Evolutionary conservation across 2,888 invertebrate genomes (phyloP).

Genomic region (Lepidochitona cinerea): DNA sequence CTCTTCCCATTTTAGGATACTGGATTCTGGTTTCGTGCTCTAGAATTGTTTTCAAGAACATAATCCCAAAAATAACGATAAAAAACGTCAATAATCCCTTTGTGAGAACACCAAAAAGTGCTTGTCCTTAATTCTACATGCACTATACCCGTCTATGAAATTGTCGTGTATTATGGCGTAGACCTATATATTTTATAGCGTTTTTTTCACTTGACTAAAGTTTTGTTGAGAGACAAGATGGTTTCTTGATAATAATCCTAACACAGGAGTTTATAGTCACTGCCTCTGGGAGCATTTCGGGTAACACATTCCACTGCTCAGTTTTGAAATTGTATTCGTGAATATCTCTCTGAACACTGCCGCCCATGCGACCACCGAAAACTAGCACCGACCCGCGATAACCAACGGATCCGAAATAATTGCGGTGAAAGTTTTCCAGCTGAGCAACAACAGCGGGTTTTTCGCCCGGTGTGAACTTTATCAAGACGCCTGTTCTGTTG

Average conservation of each 20-base stretch:
- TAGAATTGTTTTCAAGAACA: too few species aligned
- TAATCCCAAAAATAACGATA: too few species aligned
- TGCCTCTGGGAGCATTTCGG: background rate
- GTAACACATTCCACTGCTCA: conserved; percentile 12
- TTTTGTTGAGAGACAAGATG: background rate
- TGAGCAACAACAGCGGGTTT: background rate
- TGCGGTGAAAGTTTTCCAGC: background rate
- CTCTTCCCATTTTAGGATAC: too few species aligned
- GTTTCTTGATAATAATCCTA: background rate
- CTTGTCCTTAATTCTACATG: too few species aligned
- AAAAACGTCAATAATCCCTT: too few species aligned
- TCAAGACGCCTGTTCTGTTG: conserved; percentile 50
- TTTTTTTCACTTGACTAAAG: background rate
- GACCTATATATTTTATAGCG: too few species aligned
- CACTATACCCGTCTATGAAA: too few species aligned
- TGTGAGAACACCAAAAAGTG: too few species aligned
- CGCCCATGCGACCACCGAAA: conserved; percentile 3
- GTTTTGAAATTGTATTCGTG: conserved; percentile 10
- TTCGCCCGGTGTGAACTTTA: conserved; percentile 30
- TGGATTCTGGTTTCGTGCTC: too few species aligned
- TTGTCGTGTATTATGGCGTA: too few species aligned
- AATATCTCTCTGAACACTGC: background rate
- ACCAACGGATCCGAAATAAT: background rate
- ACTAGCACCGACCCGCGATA: background rate
- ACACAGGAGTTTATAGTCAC: background rate